Evolutionary conservation across 2,113 vertebrate genomes (phyloP).

Genomic region (Dolichotis patagonum): DNA sequence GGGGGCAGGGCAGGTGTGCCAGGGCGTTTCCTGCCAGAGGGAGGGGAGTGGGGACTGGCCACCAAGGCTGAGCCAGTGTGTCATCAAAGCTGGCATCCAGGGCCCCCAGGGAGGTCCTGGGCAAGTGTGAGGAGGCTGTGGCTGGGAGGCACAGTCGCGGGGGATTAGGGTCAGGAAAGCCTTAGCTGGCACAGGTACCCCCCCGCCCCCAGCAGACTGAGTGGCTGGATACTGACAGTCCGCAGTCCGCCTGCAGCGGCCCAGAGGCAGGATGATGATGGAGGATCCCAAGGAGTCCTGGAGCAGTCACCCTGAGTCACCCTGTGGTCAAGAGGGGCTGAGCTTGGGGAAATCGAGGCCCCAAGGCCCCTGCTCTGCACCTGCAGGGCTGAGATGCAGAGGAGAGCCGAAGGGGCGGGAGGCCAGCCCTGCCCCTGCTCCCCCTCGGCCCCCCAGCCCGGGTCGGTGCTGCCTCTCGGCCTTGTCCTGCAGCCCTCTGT

Average conservation of each 20-base stretch:
- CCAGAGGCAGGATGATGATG: fast-evolving
- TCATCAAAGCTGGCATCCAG: background rate
- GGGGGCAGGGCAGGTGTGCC: background rate
- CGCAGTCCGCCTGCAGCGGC: fast-evolving
- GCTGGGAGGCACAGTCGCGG: background rate
- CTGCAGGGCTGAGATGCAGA: background rate
- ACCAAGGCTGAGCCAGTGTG: background rate
- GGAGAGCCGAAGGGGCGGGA: no score
- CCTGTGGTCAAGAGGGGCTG: background rate
- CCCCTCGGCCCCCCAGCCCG: background rate
- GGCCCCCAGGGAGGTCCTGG: background rate
- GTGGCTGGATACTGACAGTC: fast-evolving
- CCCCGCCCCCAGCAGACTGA: background rate
- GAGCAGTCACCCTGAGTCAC: background rate
- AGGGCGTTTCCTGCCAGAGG: background rate
- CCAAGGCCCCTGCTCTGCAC: background rate
- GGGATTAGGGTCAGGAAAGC: background rate
- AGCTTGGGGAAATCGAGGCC: background rate
- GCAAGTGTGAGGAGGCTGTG: background rate
- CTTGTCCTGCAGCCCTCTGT: background rate
- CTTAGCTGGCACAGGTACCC: background rate
- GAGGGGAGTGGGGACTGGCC: no score
- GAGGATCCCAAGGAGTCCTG: background rate
- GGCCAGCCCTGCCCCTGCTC: background rate
- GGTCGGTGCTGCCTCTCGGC: background rate